These are phyloP conservation scores for Glyptemys insculpta DNA, from an alignment of 2,797 vertebrate genomes.

Conservation along the genomic window DNA sequence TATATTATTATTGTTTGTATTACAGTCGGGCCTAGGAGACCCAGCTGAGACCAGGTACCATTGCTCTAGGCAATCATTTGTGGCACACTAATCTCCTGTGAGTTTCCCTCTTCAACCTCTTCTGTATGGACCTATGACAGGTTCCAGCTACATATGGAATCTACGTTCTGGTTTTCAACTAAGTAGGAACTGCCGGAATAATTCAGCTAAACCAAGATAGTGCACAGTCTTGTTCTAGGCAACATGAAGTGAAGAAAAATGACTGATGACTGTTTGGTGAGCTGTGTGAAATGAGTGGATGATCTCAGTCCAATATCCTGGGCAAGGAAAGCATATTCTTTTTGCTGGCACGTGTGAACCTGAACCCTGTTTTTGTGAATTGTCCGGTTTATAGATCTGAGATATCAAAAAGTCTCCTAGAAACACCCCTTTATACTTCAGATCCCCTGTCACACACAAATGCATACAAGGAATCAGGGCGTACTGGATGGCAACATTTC, in stretches of 20 bases:
- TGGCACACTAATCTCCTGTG: not conserved
- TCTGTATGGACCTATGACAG: not conserved
- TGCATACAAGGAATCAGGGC: not conserved
- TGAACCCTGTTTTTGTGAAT: not conserved
- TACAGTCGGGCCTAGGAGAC: not conserved
- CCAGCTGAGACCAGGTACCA: not conserved
- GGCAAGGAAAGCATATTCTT: not conserved
- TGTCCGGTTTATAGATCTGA: not conserved
- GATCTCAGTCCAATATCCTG: constrained; percentile 10
- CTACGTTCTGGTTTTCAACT: not conserved
- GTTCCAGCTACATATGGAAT: constrained; percentile 4
- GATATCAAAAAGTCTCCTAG: not conserved
- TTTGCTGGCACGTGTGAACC: not conserved
- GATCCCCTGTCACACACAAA: not conserved
- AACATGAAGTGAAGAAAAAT: not conserved
- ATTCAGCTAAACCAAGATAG: constrained; percentile 17
- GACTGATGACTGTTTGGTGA: constrained; percentile 5
- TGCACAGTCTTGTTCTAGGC: not conserved
- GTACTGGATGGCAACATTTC: not conserved
- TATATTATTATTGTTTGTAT: not conserved
- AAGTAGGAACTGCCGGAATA: constrained; percentile 37
- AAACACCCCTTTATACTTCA: not conserved
- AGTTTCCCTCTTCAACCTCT: not conserved
- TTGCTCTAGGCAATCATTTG: not conserved
- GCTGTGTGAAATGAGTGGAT: not conserved